These are phyloP conservation scores for Neria commutata DNA, from an alignment of 2,888 invertebrate species.

Conservation along the genomic window DNA sequence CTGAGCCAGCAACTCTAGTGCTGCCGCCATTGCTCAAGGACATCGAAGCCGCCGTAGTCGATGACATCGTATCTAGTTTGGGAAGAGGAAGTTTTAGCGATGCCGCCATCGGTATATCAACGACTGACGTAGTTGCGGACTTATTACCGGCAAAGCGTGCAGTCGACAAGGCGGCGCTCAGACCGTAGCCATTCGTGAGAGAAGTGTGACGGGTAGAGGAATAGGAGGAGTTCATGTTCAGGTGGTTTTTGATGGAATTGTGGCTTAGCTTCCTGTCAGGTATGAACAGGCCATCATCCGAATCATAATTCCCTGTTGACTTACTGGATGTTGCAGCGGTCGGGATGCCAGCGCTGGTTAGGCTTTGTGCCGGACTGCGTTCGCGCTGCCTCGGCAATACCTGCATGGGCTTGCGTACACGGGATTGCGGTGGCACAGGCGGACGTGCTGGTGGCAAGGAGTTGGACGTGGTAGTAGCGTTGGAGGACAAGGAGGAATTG, in stretches of 20 bases:
- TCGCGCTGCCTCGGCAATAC: constrained; percentile 47
- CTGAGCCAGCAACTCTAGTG: constrained; percentile 41
- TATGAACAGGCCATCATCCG: constrained; percentile 32
- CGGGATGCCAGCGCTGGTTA: constrained; percentile 11
- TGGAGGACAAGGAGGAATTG: constrained; percentile 44
- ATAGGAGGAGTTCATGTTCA: background rate
- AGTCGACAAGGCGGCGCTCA: constrained; percentile 18
- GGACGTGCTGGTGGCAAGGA: constrained; percentile 40
- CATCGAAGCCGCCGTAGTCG: constrained; percentile 23
- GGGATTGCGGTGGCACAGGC: constrained; percentile 53
- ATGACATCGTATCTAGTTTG: constrained; percentile 34
- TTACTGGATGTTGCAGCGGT: constrained; percentile 11
- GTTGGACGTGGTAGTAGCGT: constrained; percentile 27
- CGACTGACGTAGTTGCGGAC: background rate
- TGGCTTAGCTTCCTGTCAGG: constrained; percentile 8
- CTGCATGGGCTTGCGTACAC: constrained; percentile 48
- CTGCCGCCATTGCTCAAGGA: constrained; percentile 14
- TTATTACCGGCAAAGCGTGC: constrained; percentile 14
- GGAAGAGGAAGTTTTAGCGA: constrained; percentile 46
- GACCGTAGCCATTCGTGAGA: constrained; percentile 24
- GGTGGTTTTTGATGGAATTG: constrained; percentile 1
- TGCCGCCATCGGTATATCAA: constrained; percentile 48
- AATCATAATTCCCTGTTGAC: constrained; percentile 28
- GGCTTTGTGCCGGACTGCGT: constrained; percentile 42
- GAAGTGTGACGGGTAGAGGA: background rate